A percentile compares a stretch with the other conserved stretches of the same genome.
Conservation (phyloP, 1,140 invertebrate species). For the Andrena cerasifolii region DNA sequence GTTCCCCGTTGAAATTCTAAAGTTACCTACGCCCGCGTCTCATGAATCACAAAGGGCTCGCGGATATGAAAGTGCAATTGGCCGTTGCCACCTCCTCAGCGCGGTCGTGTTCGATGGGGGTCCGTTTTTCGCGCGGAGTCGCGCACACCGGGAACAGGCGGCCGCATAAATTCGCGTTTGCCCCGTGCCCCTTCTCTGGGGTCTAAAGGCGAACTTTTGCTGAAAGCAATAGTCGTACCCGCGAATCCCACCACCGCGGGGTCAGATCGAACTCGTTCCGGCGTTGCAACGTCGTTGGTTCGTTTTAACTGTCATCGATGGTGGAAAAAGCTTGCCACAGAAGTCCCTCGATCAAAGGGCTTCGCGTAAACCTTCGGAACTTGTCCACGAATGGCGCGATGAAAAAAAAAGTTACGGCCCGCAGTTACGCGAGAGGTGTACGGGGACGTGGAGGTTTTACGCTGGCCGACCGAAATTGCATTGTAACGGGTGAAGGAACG, state of each 20-base stretch:
- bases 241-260: background rate
- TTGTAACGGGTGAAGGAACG: no score
- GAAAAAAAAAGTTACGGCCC: no score
- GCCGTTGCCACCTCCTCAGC: slow-evolving; percentile 1
- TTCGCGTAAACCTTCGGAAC: no score
- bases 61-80: slow-evolving; percentile 53
- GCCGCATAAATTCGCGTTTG: slow-evolving; percentile 31
- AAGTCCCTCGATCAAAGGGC: no score
- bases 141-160: background rate
- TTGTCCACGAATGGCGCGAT: no score
- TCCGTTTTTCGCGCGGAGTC: background rate
- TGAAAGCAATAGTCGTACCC: background rate
- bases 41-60: slow-evolving; percentile 49
- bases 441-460: no score
- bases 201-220: slow-evolving; percentile 15
- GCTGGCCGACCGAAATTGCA: no score
- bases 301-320: no score
- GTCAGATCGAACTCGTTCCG: background rate
- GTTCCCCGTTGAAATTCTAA: slow-evolving; percentile 48
- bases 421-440: no score
- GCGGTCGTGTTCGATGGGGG: slow-evolving; percentile 31
- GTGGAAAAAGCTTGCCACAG: no score
- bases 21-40: slow-evolving; percentile 23
- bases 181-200: slow-evolving; percentile 14
- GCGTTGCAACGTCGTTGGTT: background rate